phyloP scores from a whole-genome alignment of 1,140 invertebrate species.

The Panulirus ornatus region DNA sequence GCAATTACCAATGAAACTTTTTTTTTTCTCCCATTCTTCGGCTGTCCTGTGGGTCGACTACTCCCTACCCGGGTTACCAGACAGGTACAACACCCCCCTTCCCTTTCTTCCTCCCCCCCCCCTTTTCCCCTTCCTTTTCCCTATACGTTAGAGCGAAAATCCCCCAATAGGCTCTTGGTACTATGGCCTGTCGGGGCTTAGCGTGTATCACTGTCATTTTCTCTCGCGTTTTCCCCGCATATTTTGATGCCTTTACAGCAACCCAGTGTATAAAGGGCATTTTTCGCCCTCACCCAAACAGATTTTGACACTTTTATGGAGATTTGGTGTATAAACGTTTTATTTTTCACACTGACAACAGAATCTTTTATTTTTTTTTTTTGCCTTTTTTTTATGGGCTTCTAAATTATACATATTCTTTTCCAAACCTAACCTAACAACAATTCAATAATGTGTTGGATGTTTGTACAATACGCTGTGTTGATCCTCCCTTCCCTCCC shows the following conservation, averaged over 20 bases:
- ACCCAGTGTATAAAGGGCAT: conserved; percentile 30
- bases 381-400: not conserved
- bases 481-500: too few relatives aligned
- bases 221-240: conserved; percentile 11
- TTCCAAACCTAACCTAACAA: not conserved
- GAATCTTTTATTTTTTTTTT: not conserved
- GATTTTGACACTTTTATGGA: conserved; percentile 52
- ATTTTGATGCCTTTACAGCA: not conserved
- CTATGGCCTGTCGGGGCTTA: too few relatives aligned
- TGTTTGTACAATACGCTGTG: not conserved
- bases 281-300: conserved; percentile 46
- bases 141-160: too few relatives aligned
- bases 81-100: not conserved
- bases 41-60: too few relatives aligned
- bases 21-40: too few relatives aligned
- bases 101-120: not conserved
- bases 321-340: conserved; percentile 37
- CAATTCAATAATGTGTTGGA: not conserved
- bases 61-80: too few relatives aligned
- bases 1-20: too few relatives aligned
- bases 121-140: not conserved
- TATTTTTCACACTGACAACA: conserved; percentile 10
- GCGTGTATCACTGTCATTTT: conserved; percentile 26
- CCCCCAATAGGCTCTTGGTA: too few relatives aligned
- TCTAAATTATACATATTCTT: not conserved